Base-by-base conservation (phyloP, 2,888 invertebrate species). In the Sclerodermus sp. region DNA sequence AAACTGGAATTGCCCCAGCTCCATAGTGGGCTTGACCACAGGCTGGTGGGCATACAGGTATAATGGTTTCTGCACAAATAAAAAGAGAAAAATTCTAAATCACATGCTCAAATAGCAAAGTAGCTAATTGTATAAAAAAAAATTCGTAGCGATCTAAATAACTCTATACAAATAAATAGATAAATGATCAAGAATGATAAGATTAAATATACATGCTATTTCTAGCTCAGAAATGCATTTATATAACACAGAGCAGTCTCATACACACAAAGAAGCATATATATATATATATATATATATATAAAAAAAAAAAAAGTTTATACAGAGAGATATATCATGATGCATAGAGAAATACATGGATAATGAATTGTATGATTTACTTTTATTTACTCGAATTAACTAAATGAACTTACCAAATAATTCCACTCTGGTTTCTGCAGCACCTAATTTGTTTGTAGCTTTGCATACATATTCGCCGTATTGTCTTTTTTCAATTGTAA, bases 31-130 rank as follows among this genome's bases (percentile, higher is more conserved):
- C 82, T 70, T 87, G 86, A 8, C 87, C 89, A 79, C 95, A 95
- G 70, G 94, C 94, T 57, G 94, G 95, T 66, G 94, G 95, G 74
- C 95, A 95, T 68, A 94, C 91, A 64, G 94, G 93, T 65, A 93
- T 90, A 70, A 92, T 88, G 45, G 93, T 90, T 83, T 95, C 91
- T 91, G 86, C 77, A 82, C 67, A 77, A 69, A 74, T 66, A 73
- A 77, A 71, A 51, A 67, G 68, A 60, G 60, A 55, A 66, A 66
- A 59, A 53, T 58, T 70, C 74, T 70, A 76, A 60, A 64, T 62
- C 77, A n/a, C n/a, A 76, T 78, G 77, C 77, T 57, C 23, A 23
- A 23, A 8, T 23, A 23, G 23, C 23, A 23, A 23, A 3, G 8
- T 23, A 23, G 23, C 8, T 23, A 8, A 23, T 23, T 23, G 8